Evolutionary conservation across 2,888 invertebrate species (phyloP), one percentile per base, ranked within the genome.

Genomic region (Thymelicus lineola): DNA sequence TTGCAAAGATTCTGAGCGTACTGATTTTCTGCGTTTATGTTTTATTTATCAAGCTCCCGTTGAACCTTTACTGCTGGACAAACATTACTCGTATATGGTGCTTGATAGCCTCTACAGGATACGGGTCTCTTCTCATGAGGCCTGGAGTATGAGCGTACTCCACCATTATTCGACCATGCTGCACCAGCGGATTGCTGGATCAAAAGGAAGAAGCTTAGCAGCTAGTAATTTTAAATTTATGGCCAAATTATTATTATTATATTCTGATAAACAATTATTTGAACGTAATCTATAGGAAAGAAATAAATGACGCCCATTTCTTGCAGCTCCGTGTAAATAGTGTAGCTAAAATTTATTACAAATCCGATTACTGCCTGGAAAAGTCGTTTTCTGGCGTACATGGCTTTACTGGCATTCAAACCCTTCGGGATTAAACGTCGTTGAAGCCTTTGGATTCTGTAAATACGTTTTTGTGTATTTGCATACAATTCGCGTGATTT

Each of bases 381-480:
- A 42, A 59, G 12, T n/a, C 35, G 48, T 35, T 36, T 45, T 38
- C 57, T 20, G 62, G 3, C 35, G 17, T 12, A 28, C 6, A 15
- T 20, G 28, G 48, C 20, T 55, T 35, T 38, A 59, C 46, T 36
- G 6, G 12, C 38, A 10, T 20, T 66, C 15, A 59, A 69, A 42
- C 58, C 58, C 68, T 53, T 57, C 42, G 61, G n/a, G 58, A n/a
- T 63, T 48, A 63, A 58, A 59, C 35, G 14, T 12, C 45, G 57
- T 35, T 12, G 65, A 20, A 69, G 48, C 28, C 20, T 69, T 58
- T 58, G 58, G 58, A 69, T 63, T 48, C 55, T 38, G 63, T 63
- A 58, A 68, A 63, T 58, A 58, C 46, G 58, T 58, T 62, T 62
- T 55, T 55, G 15, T 10, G 38, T 63, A 36, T 58, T 69, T 58